A percentile compares a stretch with the other conserved stretches of the same genome.
phyloP scores from a whole-genome alignment of 2,888 invertebrate genomes.

The Tipula lateralis region DNA sequence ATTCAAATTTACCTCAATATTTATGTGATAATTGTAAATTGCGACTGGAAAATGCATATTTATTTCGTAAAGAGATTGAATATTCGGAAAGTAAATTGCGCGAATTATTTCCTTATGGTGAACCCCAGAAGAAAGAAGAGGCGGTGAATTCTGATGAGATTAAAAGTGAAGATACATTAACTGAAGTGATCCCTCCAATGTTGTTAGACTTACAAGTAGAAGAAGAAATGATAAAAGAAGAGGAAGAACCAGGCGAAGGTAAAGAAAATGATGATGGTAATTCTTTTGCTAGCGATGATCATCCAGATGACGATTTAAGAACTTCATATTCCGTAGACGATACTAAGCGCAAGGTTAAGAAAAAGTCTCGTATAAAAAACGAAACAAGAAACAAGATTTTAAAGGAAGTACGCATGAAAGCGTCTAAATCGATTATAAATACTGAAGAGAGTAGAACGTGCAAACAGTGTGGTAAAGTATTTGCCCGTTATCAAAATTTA shows the following conservation, averaged over 20 bases:
- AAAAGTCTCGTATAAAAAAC: background rate
- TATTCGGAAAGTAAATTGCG: background rate
- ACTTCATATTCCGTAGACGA: background rate
- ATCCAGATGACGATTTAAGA: background rate
- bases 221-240: background rate
- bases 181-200: background rate
- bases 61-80: background rate
- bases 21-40: background rate
- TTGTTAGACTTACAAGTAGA: background rate
- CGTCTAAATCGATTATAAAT: background rate
- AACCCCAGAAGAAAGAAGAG: background rate
- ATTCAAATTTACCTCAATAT: background rate
- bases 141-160: background rate
- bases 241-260: conserved; percentile 25
- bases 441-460: background rate
- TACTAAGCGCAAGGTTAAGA: background rate
- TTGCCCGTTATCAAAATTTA: background rate
- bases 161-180: background rate
- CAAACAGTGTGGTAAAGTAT: background rate
- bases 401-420: background rate
- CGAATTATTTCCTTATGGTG: background rate
- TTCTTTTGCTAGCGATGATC: background rate
- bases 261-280: background rate
- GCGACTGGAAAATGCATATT: background rate
- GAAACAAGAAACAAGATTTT: background rate